Evolutionary conservation across 2,797 vertebrate species (phyloP), one percentile per base, ranked within the genome.

Genomic region (Vireo griseus): DNA sequence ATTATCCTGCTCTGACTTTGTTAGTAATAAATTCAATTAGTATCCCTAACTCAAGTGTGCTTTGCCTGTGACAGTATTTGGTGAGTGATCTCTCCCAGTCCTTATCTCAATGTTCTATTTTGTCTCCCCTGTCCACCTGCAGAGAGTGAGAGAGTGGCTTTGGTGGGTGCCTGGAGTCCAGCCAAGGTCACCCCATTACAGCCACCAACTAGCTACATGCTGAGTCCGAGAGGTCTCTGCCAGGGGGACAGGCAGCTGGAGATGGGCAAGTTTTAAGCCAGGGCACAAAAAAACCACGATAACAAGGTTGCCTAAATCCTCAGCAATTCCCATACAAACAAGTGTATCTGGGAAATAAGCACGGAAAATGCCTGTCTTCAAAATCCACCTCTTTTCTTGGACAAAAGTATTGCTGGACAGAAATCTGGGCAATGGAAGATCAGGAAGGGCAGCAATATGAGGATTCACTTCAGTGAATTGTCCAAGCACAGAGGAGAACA

Each of bases 231-330:
- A 35, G 45, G 26, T 63, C 45, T 26, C 26, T 44, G 55, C 50
- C 29, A 5, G 2, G 20, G 45, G 39, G 26, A 66, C 47, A 66
- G 31, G 61, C 22, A 73, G 82, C 55, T 74, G 55, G 37, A 69
- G 61, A 5, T 20, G 33, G 37, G 35, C 33, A 26, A 0, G 5
- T 24, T 51, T 45, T 39, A 77, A 76, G 44, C 13, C 8, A 9
- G 18, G 0, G 1, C n/a, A 37, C 6, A 12, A 39, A 33, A 77
- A 65, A 86, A 14, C 0, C 50, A 66, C 13, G 3, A 0, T 10
- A 61, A n/a, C 21, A 25, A 35, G 9, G 31, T 10, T 76, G 44
- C 45, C 57, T 22, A 48, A 47, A 82, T 19, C 55, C 33, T 66
- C 59, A 55, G 5, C 21, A 39, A 19, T 13, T 29, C 44, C 24